Percentiles rank a stretch among this genome's conserved stretches.
These are phyloP conservation scores for Lepidothrix coronata DNA, from an alignment of 2,113 vertebrate genomes.

Conservation along the genomic window DNA sequence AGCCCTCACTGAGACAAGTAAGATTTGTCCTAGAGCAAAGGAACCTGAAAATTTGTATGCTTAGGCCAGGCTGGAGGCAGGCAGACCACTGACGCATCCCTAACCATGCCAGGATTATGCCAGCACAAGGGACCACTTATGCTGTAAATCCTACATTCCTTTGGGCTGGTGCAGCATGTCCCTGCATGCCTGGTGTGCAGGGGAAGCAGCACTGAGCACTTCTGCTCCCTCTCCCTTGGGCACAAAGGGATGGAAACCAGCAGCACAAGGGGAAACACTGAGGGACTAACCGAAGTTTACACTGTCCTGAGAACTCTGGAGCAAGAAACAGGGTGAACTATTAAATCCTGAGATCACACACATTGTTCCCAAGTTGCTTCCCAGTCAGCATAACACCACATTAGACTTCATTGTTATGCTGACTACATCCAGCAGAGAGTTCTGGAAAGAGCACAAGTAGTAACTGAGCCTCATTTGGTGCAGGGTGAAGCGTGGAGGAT, in stretches of 20 bases:
- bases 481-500: neutral
- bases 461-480: neutral
- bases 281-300: neutral
- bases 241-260: neutral
- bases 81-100: neutral
- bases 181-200: neutral
- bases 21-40: neutral
- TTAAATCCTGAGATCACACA: neutral
- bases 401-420: too few species aligned
- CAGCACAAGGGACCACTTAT: neutral
- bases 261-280: neutral
- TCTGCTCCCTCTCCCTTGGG: neutral
- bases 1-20: neutral
- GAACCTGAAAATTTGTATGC: neutral
- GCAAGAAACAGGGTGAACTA: neutral
- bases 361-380: neutral
- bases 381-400: neutral
- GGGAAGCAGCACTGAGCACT: neutral
- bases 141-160: neutral
- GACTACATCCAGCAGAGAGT: neutral
- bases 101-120: neutral
- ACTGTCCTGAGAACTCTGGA: neutral
- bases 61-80: neutral
- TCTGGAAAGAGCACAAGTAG: neutral
- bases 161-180: neutral